Evolutionary conservation across 2,113 vertebrate genomes (phyloP).

Genomic region (Xenopus tropicalis): UCB_Xtro_10.0 CM004446.2:105510001-105510500

Average conservation of each 20-base stretch:
- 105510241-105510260: slow-evolving; percentile 51
- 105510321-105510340: slow-evolving; percentile 2
- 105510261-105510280: slow-evolving; percentile 64
- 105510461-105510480: slow-evolving; percentile 15
- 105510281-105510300: slow-evolving; percentile 46
- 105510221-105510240: slow-evolving; percentile 67
- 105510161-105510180: slow-evolving; percentile 94
- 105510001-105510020: slow-evolving; percentile 86
- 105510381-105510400: slow-evolving; percentile 24
- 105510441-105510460: slow-evolving; percentile 6
- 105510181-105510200: slow-evolving; percentile 80
- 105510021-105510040: slow-evolving; percentile 85
- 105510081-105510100: slow-evolving; percentile 97
- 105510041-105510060: slow-evolving; percentile 90
- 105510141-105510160: slow-evolving; percentile 85
- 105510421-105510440: slow-evolving; percentile 7
- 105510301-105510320: slow-evolving; percentile 4
- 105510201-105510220: slow-evolving; percentile 89
- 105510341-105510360: neutral
- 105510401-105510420: slow-evolving; percentile 13
- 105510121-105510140: slow-evolving; percentile 90
- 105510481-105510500: slow-evolving; percentile 31
- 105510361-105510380: slow-evolving; percentile 16
- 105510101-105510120: slow-evolving; percentile 92
- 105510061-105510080: slow-evolving; percentile 88